Percentiles rank a stretch among this genome's conserved stretches.
phyloP scores from a whole-genome alignment of 2,113 vertebrate genomes.

The Brachyistius frenatus region DNA sequence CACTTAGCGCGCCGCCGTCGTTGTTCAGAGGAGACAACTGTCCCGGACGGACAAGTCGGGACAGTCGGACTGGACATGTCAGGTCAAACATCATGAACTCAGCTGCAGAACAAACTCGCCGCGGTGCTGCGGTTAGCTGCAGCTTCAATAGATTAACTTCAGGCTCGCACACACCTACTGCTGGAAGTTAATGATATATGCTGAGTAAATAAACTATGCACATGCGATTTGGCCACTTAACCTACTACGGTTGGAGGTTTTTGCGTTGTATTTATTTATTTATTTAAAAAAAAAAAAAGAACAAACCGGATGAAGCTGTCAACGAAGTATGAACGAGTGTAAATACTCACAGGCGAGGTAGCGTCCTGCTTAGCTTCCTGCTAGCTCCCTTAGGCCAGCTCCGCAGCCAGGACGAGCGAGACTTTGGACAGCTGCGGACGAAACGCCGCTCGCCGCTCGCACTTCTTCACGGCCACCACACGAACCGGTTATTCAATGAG shows the following conservation, averaged over 20 bases:
- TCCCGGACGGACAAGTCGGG: too few relatives aligned
- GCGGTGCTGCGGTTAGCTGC: conserved; percentile 49
- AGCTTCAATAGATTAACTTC: conserved; percentile 56
- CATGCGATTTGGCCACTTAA: background rate
- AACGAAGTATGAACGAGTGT: background rate
- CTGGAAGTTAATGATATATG: background rate
- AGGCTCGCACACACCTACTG: conserved; percentile 21
- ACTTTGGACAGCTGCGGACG: conserved; percentile 34
- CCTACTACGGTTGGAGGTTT: fast-evolving
- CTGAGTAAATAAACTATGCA: background rate
- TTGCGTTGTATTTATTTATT: too few relatives aligned
- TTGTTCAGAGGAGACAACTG: too few relatives aligned
- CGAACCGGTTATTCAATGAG: too few relatives aligned
- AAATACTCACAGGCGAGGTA: conserved; percentile 63
- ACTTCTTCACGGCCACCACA: background rate
- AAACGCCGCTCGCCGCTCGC: conserved; percentile 1
- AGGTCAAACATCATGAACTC: conserved; percentile 11
- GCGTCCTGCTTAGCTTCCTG: conserved; percentile 55
- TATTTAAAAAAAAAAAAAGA: background rate
- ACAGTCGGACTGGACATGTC: background rate
- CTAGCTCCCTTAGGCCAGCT: conserved; percentile 66
- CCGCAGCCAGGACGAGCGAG: conserved; percentile 48
- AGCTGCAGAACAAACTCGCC: conserved; percentile 9
- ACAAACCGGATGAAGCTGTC: background rate
- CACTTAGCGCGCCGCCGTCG: too few relatives aligned